phyloP scores from a whole-genome alignment of 2,888 invertebrate species.

The Ischnus inquisitorius region DNA sequence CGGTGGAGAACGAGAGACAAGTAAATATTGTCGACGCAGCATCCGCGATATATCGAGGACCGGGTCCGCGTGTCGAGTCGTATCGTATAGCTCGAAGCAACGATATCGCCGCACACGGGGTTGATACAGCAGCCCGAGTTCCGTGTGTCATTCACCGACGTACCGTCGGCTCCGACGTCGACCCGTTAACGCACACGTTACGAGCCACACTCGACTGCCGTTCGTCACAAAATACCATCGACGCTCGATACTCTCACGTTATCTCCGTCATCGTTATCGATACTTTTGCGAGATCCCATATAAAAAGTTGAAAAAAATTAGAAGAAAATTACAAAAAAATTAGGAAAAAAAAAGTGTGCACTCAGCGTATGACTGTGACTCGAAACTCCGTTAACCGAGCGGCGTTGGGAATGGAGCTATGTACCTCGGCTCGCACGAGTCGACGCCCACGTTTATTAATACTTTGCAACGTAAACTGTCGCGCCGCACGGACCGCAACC shows the following conservation, averaged over 20 bases:
- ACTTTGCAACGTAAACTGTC: constrained; percentile 2
- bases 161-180: constrained; percentile 69
- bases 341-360: background rate
- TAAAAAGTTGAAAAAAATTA: no score
- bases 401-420: background rate
- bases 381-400: background rate
- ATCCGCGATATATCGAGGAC: constrained; percentile 21
- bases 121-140: background rate
- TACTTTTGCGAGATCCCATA: background rate
- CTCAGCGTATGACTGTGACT: background rate
- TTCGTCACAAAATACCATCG: background rate
- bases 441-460: constrained; percentile 14
- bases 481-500: constrained; percentile 1
- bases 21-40: background rate
- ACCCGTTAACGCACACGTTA: constrained; percentile 69
- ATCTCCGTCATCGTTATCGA: constrained; percentile 31
- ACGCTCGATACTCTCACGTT: constrained; percentile 20
- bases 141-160: constrained; percentile 76
- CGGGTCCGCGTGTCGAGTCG: background rate
- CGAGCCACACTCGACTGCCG: constrained; percentile 29
- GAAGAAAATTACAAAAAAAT: background rate
- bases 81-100: background rate
- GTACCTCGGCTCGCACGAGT: background rate
- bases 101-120: constrained; percentile 12
- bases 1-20: background rate